phyloP scores from a whole-genome alignment of 2,797 vertebrate genomes.

The Coranthus polyacanthus region DNA sequence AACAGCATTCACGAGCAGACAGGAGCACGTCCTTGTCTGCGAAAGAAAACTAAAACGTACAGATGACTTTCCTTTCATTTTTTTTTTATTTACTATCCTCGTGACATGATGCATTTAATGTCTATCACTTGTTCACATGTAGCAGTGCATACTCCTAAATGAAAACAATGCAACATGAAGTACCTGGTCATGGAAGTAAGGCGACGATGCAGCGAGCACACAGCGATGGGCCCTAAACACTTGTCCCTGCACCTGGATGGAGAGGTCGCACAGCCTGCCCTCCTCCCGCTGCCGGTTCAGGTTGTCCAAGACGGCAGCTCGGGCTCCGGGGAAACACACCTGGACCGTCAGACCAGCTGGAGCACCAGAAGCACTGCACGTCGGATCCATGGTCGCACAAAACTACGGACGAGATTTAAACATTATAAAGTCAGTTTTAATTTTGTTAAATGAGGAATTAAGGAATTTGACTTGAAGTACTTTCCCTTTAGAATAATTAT shows the following conservation, averaged over 20 bases:
- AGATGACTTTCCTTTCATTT: no score
- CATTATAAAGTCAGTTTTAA: background rate
- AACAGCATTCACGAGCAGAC: no score
- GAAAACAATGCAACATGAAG: background rate
- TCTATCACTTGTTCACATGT: no score
- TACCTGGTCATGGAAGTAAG: conserved; percentile 96
- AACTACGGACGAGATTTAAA: conserved; percentile 13
- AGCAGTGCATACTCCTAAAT: no score
- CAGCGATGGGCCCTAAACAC: conserved; percentile 94
- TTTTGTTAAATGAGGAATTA: no score
- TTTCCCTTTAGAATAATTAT: no score
- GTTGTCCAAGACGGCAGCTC: conserved; percentile 90
- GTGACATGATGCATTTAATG: no score
- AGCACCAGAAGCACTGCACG: conserved; percentile 64
- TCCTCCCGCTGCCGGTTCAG: conserved; percentile 93
- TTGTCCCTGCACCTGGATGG: conserved; percentile 92
- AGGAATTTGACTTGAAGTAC: no score
- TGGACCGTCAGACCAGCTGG: conserved; percentile 84
- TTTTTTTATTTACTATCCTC: no score
- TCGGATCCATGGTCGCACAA: conserved; percentile 75
- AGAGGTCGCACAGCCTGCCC: conserved; percentile 92
- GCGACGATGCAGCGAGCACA: conserved; percentile 93
- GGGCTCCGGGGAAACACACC: conserved; percentile 91
- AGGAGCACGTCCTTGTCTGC: no score
- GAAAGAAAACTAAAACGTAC: no score